Base-by-base conservation (phyloP, 2,888 invertebrate genomes). In the Calephelis perditalis region DNA sequence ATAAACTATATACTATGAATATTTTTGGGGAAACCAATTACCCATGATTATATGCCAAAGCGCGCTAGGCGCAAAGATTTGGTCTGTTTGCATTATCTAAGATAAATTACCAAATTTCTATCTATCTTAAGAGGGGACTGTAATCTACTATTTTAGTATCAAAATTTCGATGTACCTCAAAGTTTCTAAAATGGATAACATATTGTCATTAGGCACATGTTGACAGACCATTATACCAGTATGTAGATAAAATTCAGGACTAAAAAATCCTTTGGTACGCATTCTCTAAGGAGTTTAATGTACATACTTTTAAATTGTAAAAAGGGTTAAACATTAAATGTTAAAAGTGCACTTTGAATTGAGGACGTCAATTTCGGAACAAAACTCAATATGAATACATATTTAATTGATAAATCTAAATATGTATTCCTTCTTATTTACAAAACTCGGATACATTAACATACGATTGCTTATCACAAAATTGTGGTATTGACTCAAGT, bases 51-150 rank as follows among this genome's bases (percentile, higher is more conserved):
- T 80, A 82, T 81, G 73, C 76, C 77, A 81, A 79, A 77, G 80
- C 86, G 83, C 73, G 87, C 87, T 87, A 84, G 78, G 89, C 88
- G 79, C 84, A 84, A 81, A 73, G 72, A 78, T 81, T 88, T 88
- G 87, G 86, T 89, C 88, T 82, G 84, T 74, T 79, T 78, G 70
- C 76, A 77, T 73, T 62, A 60, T 58, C 63, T 36, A 55, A 49
- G 61, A 45, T 35, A 12, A 12, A n/a, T 59, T 46, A 59, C 35
- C 36, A 59, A 56, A 52, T 45, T 45, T 59, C 45, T 45, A 55
- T 12, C 45, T 37, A 35, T 36, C 44, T 59, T 44, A 11, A 56
- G 9, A 56, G 57, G 35, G 57, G 65, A 67, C 73, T 70, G 72
- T 70, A 71, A 76, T 72, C 76, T 74, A 76, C 77, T 79, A 76